Percentiles rank a stretch among this genome's conserved stretches.
Conservation (phyloP, 2,797 vertebrate species). For the Miichthys miiuy region DNA sequence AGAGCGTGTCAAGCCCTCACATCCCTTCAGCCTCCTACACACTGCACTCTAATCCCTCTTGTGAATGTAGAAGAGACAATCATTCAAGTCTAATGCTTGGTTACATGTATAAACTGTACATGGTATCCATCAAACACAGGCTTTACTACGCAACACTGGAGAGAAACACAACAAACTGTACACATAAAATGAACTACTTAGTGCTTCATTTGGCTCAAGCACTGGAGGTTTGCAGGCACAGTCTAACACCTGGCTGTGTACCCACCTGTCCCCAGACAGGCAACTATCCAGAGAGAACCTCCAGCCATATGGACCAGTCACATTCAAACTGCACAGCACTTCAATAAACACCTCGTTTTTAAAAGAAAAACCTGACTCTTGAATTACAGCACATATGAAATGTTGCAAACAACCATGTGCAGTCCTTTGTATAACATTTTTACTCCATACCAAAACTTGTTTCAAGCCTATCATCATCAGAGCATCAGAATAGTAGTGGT, state of each 20-base stretch:
- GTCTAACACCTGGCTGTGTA: constrained; percentile 49
- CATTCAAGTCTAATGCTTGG: constrained; percentile 1
- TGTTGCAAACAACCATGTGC: constrained; percentile 32
- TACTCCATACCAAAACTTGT: constrained; percentile 44
- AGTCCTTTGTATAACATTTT: constrained; percentile 40
- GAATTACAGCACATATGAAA: constrained; percentile 15
- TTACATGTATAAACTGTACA: constrained; percentile 12
- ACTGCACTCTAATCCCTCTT: constrained; percentile 21
- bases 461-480: constrained; percentile 58
- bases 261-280: constrained; percentile 36
- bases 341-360: constrained; percentile 21
- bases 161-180: constrained; percentile 25
- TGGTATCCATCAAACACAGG: constrained; percentile 5
- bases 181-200: constrained; percentile 41
- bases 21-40: constrained; percentile 28
- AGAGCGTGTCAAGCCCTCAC: constrained; percentile 48
- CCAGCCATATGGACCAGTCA: constrained; percentile 33
- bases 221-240: constrained; percentile 36
- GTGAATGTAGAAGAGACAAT: constrained; percentile 33
- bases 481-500: constrained; percentile 61
- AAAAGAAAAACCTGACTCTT: not conserved
- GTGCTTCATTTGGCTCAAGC: constrained; percentile 35
- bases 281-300: constrained; percentile 28
- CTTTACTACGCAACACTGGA: constrained; percentile 24
- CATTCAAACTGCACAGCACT: constrained; percentile 26